These are phyloP conservation scores for Epistrophella euchroma DNA, from an alignment of 2,888 invertebrate species.

Conservation along the genomic window DNA sequence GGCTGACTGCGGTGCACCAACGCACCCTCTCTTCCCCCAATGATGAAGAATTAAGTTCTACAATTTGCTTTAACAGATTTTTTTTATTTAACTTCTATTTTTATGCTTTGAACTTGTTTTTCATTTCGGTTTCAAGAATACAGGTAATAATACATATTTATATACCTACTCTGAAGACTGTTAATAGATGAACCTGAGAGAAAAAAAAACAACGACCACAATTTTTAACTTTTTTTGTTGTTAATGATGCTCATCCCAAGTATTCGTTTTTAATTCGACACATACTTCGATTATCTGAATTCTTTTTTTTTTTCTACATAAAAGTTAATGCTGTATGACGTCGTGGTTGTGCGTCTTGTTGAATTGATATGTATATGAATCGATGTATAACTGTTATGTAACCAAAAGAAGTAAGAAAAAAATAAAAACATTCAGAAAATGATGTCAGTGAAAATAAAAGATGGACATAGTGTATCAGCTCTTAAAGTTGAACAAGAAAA, in stretches of 20 bases:
- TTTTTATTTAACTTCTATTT: conserved; percentile 45
- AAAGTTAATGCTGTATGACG: conserved; percentile 57
- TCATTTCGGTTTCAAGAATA: conserved; percentile 66
- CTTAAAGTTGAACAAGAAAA: conserved; percentile 47
- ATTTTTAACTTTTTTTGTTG: conserved; percentile 7
- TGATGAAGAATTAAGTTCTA: conserved; percentile 63
- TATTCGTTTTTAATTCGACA: conserved; percentile 44
- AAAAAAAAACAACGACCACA: background rate
- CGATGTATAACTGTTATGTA: conserved; percentile 62
- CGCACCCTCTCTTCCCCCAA: conserved; percentile 18
- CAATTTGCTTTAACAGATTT: conserved; percentile 60
- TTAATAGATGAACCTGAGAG: conserved; percentile 15
- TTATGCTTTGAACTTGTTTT: conserved; percentile 66
- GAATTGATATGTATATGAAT: background rate
- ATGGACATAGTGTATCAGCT: conserved; percentile 56
- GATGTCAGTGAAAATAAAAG: conserved; percentile 72
- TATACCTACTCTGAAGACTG: too few relatives aligned
- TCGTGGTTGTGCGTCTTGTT: conserved; percentile 28
- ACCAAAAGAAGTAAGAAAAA: conserved; percentile 38
- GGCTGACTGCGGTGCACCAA: conserved; percentile 17
- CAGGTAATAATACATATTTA: conserved; percentile 43
- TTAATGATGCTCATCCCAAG: conserved; percentile 13
- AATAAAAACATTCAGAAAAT: conserved; percentile 48
- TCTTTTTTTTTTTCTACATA: conserved; percentile 23
- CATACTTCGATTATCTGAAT: conserved; percentile 53